Evolutionary conservation across 2,888 invertebrate genomes (phyloP).

Genomic region (Cloeon dipterum): DNA sequence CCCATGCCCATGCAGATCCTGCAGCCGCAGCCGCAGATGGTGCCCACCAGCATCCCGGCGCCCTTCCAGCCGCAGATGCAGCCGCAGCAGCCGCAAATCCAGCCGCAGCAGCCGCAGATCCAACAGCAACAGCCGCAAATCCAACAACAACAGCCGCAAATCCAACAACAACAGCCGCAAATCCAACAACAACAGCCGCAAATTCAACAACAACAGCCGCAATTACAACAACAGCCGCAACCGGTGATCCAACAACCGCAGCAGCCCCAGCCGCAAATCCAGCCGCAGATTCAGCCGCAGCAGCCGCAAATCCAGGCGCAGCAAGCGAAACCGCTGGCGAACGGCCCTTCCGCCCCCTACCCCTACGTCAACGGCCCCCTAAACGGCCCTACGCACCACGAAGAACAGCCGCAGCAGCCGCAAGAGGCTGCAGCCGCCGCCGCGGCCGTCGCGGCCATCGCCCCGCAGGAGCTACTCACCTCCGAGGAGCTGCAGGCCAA

Average conservation of each 20-base stretch:
- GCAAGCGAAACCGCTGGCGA: constrained; percentile 6
- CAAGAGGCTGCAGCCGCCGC: constrained; percentile 8
- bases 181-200: constrained; percentile 12
- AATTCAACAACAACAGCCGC: constrained; percentile 12
- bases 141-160: constrained; percentile 10
- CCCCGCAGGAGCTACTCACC: no score
- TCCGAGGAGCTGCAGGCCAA: no score
- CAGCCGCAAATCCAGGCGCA: constrained; percentile 8
- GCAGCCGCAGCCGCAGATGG: constrained; percentile 3
- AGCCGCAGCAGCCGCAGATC: constrained; percentile 9
- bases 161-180: constrained; percentile 11
- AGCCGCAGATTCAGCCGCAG: constrained; percentile 6
- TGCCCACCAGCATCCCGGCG: no score
- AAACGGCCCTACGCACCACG: no score
- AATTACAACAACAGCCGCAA: constrained; percentile 10
- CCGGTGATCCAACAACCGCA: constrained; percentile 4
- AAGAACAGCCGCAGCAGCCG: constrained; percentile 5
- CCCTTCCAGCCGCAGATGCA: constrained; percentile 8
- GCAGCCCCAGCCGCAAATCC: constrained; percentile 6
- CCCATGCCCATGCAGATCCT: constrained; percentile 5
- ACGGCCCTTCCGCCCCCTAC: constrained; percentile 8
- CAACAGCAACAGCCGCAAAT: constrained; percentile 9
- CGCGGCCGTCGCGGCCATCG: constrained; percentile 7
- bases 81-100: constrained; percentile 9
- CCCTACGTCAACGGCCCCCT: constrained; percentile 9